These are phyloP conservation scores for Eulemur rufifrons DNA, from an alignment of 2,113 vertebrate species.

Conservation along the genomic window DNA sequence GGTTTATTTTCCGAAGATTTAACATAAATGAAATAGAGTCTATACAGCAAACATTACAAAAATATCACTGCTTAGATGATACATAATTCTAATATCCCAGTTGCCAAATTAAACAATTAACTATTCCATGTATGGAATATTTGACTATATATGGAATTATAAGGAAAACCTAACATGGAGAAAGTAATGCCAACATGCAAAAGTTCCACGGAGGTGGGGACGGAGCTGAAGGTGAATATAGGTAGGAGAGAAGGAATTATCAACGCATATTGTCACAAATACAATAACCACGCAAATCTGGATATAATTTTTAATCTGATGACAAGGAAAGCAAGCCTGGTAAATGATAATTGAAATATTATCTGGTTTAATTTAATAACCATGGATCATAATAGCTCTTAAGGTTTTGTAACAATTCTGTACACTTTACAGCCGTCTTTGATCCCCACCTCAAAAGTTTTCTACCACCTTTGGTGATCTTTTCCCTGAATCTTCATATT, in stretches of 20 bases:
- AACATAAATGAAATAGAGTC: not conserved
- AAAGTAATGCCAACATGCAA: not conserved
- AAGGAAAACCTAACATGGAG: not conserved
- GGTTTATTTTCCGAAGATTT: not conserved
- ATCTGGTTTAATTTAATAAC: not conserved
- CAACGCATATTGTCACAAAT: not conserved
- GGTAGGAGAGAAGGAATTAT: not conserved
- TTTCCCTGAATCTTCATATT: not conserved
- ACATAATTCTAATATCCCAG: not conserved
- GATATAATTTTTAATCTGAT: not conserved
- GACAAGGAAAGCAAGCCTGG: not conserved
- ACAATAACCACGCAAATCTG: not conserved
- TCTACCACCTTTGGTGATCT: not conserved
- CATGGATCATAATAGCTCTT: not conserved
- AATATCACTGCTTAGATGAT: not conserved
- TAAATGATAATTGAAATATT: not conserved
- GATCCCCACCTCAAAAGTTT: not conserved
- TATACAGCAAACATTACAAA: not conserved
- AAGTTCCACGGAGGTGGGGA: not conserved
- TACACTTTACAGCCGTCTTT: not conserved
- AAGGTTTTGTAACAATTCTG: not conserved
- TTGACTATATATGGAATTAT: not conserved
- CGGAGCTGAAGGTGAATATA: too few species aligned
- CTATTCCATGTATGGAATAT: not conserved
- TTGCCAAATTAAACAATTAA: slow-evolving; percentile 42